phyloP scores from a whole-genome alignment of 92 coral and sea anemone genomes.

The Micromussa lordhowensis region DNA sequence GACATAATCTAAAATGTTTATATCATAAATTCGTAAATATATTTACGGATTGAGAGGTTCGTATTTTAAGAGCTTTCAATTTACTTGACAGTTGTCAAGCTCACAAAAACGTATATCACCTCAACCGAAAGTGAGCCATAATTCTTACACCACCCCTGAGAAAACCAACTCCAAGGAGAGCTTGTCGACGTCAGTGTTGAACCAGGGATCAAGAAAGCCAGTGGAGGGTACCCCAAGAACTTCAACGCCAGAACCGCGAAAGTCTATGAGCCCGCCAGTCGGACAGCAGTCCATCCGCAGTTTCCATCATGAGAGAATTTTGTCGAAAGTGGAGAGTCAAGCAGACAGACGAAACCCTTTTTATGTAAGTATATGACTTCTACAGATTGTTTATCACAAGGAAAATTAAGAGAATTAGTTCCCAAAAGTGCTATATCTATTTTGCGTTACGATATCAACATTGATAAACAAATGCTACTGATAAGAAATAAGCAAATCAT shows the following conservation, averaged over 20 bases:
- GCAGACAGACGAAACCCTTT: not conserved
- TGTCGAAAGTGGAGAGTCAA: not conserved
- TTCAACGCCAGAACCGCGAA: slow-evolving; percentile 26
- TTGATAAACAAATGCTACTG: too few relatives aligned
- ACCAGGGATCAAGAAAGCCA: slow-evolving; percentile 6
- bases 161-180: not conserved
- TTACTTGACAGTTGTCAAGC: slow-evolving; percentile 12
- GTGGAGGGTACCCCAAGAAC: slow-evolving; percentile 34
- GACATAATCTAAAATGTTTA: too few relatives aligned
- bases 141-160: not conserved
- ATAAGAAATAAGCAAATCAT: too few relatives aligned
- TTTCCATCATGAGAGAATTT: not conserved
- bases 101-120: not conserved
- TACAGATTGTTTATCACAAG: too few relatives aligned
- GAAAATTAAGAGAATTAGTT: too few relatives aligned
- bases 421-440: not conserved
- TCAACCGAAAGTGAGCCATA: not conserved
- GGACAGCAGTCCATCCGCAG: not conserved
- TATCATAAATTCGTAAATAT: too few relatives aligned
- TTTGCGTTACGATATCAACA: not conserved
- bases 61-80: too few relatives aligned
- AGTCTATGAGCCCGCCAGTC: slow-evolving; percentile 1
- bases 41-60: too few relatives aligned
- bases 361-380: slow-evolving; percentile 2
- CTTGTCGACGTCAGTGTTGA: not conserved